These are phyloP conservation scores for Oedothorax gibbosus DNA, from an alignment of 1,140 invertebrate species.

Conservation along the genomic window DNA sequence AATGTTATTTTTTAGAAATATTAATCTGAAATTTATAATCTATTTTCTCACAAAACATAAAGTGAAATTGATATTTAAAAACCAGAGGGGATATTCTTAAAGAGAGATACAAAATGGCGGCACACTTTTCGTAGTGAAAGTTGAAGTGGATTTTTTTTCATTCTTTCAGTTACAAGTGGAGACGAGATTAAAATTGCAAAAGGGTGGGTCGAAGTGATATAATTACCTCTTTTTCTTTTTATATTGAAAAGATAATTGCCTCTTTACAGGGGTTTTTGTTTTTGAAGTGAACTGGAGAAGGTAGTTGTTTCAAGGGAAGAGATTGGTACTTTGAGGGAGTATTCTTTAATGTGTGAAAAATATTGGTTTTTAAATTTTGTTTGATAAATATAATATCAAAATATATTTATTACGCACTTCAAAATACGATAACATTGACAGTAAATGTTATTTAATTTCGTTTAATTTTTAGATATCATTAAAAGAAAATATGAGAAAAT, in stretches of 20 bases:
- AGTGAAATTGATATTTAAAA: conserved; percentile 16
- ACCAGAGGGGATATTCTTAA: background rate
- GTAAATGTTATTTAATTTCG: too few species aligned
- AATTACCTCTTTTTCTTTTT: conserved; percentile 31
- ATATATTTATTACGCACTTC: too few species aligned
- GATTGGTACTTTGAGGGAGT: too few species aligned
- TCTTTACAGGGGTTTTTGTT: conserved; percentile 14
- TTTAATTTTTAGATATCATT: too few species aligned
- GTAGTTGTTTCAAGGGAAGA: too few species aligned
- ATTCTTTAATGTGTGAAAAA: too few species aligned
- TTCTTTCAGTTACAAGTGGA: conserved; percentile 8
- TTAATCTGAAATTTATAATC: too few species aligned
- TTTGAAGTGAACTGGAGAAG: conserved; percentile 13
- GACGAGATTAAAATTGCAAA: conserved; percentile 28
- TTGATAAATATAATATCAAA: too few species aligned
- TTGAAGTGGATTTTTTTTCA: background rate
- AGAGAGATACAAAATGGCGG: conserved; percentile 32
- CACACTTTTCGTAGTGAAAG: conserved; percentile 8
- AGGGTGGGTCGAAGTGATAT: conserved; percentile 40
- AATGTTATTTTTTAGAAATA: too few species aligned
- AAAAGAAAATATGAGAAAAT: too few species aligned
- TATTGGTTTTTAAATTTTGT: too few species aligned
- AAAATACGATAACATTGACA: too few species aligned
- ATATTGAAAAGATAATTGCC: conserved; percentile 27
- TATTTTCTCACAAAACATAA: background rate